Evolutionary conservation across 2,113 vertebrate genomes (phyloP).

Genomic region (Lepus timidus): DNA sequence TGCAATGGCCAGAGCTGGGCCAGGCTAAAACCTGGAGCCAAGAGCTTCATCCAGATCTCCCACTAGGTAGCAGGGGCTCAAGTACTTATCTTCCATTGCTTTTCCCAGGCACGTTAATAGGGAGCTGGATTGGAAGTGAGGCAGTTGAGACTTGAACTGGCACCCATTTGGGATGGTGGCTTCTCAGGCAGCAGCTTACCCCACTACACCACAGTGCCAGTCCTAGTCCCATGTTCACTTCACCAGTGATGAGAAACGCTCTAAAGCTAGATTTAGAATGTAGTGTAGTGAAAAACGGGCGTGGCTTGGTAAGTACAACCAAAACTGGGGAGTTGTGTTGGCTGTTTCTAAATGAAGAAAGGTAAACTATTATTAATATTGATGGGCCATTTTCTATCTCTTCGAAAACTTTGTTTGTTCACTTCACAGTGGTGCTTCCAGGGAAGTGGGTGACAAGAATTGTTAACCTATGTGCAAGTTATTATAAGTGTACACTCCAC

Average conservation of each 20-base stretch:
- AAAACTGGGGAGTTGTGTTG: background rate
- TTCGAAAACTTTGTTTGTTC: slow-evolving; percentile 22
- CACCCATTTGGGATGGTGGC: too few relatives aligned
- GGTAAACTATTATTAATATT: slow-evolving; percentile 26
- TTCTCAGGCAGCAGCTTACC: too few relatives aligned
- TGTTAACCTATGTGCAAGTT: background rate
- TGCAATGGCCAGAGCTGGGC: too few relatives aligned
- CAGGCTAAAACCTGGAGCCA: too few relatives aligned
- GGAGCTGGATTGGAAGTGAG: too few relatives aligned
- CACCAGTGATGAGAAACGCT: background rate
- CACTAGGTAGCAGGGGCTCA: too few relatives aligned
- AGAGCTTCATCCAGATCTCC: too few relatives aligned
- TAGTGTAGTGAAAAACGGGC: slow-evolving; percentile 13
- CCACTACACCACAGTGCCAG: too few relatives aligned
- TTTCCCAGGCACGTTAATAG: too few relatives aligned
- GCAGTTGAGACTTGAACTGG: too few relatives aligned
- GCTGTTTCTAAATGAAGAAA: slow-evolving; percentile 36
- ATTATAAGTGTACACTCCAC: background rate
- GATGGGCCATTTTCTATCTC: background rate
- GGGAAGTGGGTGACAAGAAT: background rate
- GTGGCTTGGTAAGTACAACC: background rate
- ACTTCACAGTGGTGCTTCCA: background rate
- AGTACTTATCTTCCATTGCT: too few relatives aligned
- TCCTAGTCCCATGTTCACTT: background rate
- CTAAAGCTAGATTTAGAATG: slow-evolving; percentile 6